A percentile compares a stretch with the other conserved stretches of the same genome.
These are phyloP conservation scores for Bubo bubo DNA, from an alignment of 2,113 vertebrate genomes.

Conservation along the genomic window DNA sequence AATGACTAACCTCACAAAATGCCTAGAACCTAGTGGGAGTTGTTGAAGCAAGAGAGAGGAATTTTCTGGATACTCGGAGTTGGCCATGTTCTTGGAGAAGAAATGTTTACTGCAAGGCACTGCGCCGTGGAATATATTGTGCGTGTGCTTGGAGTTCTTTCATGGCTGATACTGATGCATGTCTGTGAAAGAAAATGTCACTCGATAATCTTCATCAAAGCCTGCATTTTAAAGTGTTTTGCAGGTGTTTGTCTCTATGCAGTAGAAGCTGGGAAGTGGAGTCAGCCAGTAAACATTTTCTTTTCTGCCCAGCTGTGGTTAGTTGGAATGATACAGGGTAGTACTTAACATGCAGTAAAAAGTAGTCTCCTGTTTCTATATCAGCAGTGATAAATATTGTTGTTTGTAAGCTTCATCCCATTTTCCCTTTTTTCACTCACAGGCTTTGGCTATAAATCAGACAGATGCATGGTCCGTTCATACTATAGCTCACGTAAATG, in stretches of 20 bases:
- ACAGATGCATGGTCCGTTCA: slow-evolving; percentile 90
- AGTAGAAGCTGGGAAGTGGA: neutral
- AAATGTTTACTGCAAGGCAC: neutral
- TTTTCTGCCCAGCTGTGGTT: neutral
- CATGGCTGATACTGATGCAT: neutral
- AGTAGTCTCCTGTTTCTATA: neutral
- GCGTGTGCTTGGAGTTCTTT: neutral
- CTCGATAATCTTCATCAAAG: neutral
- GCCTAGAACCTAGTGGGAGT: neutral
- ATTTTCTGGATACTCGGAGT: neutral
- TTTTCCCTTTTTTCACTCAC: neutral
- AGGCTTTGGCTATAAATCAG: slow-evolving; percentile 84
- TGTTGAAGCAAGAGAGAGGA: neutral
- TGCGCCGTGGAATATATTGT: neutral
- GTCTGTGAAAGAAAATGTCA: neutral
- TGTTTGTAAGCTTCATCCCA: neutral
- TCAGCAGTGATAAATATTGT: neutral
- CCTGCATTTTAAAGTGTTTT: neutral
- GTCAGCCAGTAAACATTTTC: neutral
- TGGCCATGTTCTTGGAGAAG: neutral
- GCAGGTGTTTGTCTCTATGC: neutral
- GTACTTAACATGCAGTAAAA: neutral
- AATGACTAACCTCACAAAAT: neutral
- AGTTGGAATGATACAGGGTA: neutral
- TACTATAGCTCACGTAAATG: slow-evolving; percentile 87